A percentile compares a stretch with the other conserved stretches of the same genome.
Conservation (phyloP, 2,888 invertebrate genomes). For the Cephus nigrinus region DNA sequence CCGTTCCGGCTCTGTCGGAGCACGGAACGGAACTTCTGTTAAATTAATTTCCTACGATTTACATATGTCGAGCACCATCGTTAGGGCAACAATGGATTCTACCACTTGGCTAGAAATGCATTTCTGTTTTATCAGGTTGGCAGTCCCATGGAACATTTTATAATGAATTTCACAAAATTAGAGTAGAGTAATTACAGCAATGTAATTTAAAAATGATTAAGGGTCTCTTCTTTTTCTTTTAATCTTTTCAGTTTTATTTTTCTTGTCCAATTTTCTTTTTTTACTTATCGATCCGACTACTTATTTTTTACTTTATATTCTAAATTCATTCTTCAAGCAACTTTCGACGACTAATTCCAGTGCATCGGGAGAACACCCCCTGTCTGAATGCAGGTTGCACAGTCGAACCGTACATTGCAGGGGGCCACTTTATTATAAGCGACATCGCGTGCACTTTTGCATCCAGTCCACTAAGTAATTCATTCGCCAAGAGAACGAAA, state of each 20-base stretch:
- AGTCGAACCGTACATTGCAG: slow-evolving; percentile 36
- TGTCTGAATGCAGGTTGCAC: slow-evolving; percentile 18
- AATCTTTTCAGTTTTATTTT: neutral
- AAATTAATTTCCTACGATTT: slow-evolving; percentile 49
- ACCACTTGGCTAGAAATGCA: neutral
- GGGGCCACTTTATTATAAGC: slow-evolving; percentile 37
- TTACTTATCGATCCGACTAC: neutral
- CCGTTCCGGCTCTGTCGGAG: too few species aligned
- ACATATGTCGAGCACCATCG: slow-evolving; percentile 42
- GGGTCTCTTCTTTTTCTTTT: neutral
- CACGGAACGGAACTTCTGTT: slow-evolving; percentile 39
- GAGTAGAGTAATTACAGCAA: neutral
- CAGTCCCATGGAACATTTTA: neutral
- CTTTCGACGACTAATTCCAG: neutral
- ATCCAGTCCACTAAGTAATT: slow-evolving; percentile 19
- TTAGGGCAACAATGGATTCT: slow-evolving; percentile 40
- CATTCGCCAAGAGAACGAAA: neutral
- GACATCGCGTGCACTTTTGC: slow-evolving; percentile 29
- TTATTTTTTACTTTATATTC: neutral
- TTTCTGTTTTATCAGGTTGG: neutral
- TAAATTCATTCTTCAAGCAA: neutral
- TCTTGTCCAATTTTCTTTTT: neutral
- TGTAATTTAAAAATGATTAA: neutral
- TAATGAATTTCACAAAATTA: neutral
- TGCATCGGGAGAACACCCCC: neutral